Evolutionary conservation across 2,888 invertebrate genomes (phyloP).

Genomic region (Apotomis turbidana): DNA sequence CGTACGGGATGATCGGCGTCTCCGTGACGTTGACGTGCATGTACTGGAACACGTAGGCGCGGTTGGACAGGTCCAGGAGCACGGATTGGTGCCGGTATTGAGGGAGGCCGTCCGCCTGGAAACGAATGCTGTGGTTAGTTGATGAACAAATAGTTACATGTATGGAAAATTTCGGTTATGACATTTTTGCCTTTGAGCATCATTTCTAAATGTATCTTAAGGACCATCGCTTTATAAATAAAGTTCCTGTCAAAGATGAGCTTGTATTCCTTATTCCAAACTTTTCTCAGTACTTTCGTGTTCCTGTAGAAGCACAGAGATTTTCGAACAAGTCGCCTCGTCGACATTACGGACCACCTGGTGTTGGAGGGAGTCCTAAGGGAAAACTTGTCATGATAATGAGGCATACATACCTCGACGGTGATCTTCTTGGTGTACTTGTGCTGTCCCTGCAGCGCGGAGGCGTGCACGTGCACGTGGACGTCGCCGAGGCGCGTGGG

Average conservation of each 20-base stretch:
- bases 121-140: background rate
- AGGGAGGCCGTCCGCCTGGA: slow-evolving; percentile 93
- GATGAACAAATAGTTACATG: background rate
- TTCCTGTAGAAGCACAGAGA: too few relatives aligned
- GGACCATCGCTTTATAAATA: too few relatives aligned
- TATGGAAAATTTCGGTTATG: too few relatives aligned
- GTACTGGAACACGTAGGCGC: slow-evolving; percentile 96
- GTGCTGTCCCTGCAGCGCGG: slow-evolving; percentile 89
- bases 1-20: slow-evolving; percentile 95
- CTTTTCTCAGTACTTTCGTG: too few relatives aligned
- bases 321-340: too few relatives aligned
- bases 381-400: background rate
- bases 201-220: too few relatives aligned
- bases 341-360: too few relatives aligned
- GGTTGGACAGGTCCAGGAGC: slow-evolving; percentile 95
- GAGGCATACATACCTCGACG: slow-evolving; percentile 84
- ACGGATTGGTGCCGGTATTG: slow-evolving; percentile 97
- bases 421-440: slow-evolving; percentile 85
- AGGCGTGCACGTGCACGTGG: slow-evolving; percentile 89
- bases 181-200: too few relatives aligned
- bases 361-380: too few relatives aligned
- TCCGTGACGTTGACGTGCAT: slow-evolving; percentile 98
- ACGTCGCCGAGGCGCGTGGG: slow-evolving; percentile 91
- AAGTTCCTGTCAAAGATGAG: too few relatives aligned
- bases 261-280: too few relatives aligned